These are phyloP conservation scores for Sapayoa aenigma DNA, from an alignment of 2,113 vertebrate species.

Conservation along the genomic window DNA sequence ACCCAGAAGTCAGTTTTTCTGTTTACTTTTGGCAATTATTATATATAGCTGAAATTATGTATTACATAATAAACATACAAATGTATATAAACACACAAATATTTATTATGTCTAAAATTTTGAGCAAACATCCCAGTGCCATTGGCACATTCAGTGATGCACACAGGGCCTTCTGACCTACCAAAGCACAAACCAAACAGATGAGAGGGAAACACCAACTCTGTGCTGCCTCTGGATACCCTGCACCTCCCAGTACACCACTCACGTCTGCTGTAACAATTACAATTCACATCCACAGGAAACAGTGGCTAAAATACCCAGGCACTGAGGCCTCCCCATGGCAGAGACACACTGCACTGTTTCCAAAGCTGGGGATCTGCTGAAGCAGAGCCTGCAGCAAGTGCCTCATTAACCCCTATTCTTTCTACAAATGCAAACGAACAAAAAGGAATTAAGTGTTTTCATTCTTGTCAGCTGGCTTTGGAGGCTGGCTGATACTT, in stretches of 20 bases:
- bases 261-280: neutral
- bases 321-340: rapidly evolving
- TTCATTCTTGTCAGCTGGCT: neutral
- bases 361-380: neutral
- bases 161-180: neutral
- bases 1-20: neutral
- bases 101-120: neutral
- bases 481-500: neutral
- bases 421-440: neutral
- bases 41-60: too few relatives aligned
- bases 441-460: neutral
- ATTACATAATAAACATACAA: too few relatives aligned
- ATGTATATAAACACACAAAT: too few relatives aligned
- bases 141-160: rapidly evolving
- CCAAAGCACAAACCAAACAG: neutral
- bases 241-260: neutral
- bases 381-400: neutral
- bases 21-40: neutral
- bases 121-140: neutral
- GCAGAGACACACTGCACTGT: neutral
- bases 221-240: neutral
- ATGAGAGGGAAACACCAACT: neutral
- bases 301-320: neutral
- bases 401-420: rapidly evolving
- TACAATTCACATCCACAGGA: neutral